Evolutionary conservation across 2,113 vertebrate species (phyloP), one percentile per base, ranked within the genome.

Genomic region (Paraplagusia blochii): DNA sequence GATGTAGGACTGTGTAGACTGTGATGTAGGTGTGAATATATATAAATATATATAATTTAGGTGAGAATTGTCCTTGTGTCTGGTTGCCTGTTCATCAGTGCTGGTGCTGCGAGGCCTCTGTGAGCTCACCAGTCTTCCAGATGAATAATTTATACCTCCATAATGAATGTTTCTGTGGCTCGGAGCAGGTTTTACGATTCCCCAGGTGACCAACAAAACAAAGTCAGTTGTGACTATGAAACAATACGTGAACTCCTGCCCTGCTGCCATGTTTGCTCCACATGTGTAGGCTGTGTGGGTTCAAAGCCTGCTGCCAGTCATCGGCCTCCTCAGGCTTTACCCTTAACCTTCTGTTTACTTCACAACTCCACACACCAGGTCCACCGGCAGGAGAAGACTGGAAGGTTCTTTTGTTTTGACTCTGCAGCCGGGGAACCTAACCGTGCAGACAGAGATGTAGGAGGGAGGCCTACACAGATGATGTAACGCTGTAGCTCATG

Each of bases 381-480:
- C 42, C 40, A 44, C 51, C 35, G 49, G 36, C 45, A 66, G 56
- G 65, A 78, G 74, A 35, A 72, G 62, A 40, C 70, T 44, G 38
- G 29, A 9, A 4, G 44, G 17, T 38, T 59, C 58, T 65, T 34
- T 53, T 47, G 58, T 55, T 46, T 48, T 66, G 53, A 35, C 44
- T 55, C 35, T 58, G 45, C 49, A 15, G 61, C 47, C 47, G 55
- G 72, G 42, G 42, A 76, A 44, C 22, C 52, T 36, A 13, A 14
- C n/a, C 73, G 44, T 70, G 62, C 71, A 68, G 73, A 75, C 66
- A 55, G 52, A 72, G 59, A 72, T 73, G 66, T 66, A 43, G 65
- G 63, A 62, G 57, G 22, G 69, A 79, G 69, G 69, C 80, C 80
- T 77, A 72, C 80, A 51, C 74, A 73, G 64, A 72, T 77, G 76